phyloP scores from a whole-genome alignment of 2,113 vertebrate species.

The Zosterops japonicus region DNA sequence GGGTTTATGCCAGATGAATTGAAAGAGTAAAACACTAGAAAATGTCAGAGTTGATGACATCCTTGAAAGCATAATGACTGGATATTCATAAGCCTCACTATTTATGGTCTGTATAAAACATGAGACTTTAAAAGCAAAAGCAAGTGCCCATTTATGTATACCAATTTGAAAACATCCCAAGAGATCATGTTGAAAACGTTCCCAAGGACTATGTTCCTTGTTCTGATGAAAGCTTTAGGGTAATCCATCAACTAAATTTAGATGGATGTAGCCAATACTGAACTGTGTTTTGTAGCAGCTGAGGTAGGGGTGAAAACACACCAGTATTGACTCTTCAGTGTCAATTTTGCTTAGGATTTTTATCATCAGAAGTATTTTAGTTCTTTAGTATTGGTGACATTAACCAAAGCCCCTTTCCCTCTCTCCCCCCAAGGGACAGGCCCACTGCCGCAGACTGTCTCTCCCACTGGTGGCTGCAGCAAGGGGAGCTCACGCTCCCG shows the following conservation, averaged over 20 bases:
- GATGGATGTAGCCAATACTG: background rate
- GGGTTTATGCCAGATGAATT: background rate
- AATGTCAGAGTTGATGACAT: background rate
- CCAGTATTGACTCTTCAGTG: background rate
- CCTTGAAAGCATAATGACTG: background rate
- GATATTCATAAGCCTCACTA: background rate
- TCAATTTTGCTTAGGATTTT: background rate
- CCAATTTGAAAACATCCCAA: background rate
- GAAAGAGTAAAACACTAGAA: background rate
- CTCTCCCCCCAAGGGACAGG: conserved; percentile 79
- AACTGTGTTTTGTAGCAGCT: background rate
- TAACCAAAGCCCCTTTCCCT: background rate
- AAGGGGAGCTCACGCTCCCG: conserved; percentile 70
- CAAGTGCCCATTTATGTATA: fast-evolving
- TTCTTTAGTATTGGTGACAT: background rate
- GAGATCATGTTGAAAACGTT: background rate
- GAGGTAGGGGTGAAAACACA: background rate
- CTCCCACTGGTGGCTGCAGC: conserved; percentile 89
- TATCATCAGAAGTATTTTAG: background rate
- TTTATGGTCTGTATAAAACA: background rate
- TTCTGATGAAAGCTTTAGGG: background rate
- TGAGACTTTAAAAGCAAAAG: background rate
- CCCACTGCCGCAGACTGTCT: conserved; percentile 88
- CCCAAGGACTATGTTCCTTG: background rate
- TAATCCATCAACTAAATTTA: background rate